These are phyloP conservation scores for Trachymyrmex septentrionalis DNA, from an alignment of 1,140 invertebrate genomes.

Conservation along the genomic window DNA sequence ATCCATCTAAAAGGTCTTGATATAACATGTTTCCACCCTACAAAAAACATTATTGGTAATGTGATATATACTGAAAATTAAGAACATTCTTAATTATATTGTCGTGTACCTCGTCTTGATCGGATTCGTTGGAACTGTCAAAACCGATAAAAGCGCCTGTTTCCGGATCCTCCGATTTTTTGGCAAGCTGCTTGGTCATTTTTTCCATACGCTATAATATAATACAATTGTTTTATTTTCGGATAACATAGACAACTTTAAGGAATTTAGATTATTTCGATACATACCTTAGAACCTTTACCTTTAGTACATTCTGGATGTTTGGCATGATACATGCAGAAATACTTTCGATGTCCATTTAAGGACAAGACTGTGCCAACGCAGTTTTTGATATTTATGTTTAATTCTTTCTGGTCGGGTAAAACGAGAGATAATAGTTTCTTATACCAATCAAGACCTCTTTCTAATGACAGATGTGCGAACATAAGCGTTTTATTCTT, in stretches of 20 bases:
- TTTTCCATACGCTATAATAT: conserved; percentile 88
- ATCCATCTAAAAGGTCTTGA: conserved; percentile 94
- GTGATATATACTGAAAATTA: not conserved
- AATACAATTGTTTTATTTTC: not conserved
- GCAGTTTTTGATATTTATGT: conserved; percentile 98
- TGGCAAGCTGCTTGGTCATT: conserved; percentile 89
- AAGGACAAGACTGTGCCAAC: conserved; percentile 98
- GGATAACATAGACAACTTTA: not conserved
- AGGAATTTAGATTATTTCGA: not conserved
- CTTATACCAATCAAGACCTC: conserved; percentile 97
- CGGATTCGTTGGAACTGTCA: conserved; percentile 89
- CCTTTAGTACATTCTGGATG: conserved; percentile 89
- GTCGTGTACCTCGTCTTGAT: conserved; percentile 88
- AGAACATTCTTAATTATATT: conserved; percentile 49
- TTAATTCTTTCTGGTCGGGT: conserved; percentile 92
- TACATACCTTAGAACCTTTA: conserved; percentile 87
- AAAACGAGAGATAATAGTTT: conserved; percentile 95
- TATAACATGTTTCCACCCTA: conserved; percentile 82
- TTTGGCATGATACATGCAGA: conserved; percentile 99
- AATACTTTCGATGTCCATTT: conserved; percentile 98
- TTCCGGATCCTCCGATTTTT: conserved; percentile 89
- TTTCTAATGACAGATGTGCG: conserved; percentile 96
- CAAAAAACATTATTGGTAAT: conserved; percentile 20
- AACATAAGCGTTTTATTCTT: conserved; percentile 98
- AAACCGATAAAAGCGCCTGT: conserved; percentile 94